Evolutionary conservation across 2,888 invertebrate species (phyloP), one percentile per base, ranked within the genome.

Genomic region (Hypselothyrea guttata): DNA sequence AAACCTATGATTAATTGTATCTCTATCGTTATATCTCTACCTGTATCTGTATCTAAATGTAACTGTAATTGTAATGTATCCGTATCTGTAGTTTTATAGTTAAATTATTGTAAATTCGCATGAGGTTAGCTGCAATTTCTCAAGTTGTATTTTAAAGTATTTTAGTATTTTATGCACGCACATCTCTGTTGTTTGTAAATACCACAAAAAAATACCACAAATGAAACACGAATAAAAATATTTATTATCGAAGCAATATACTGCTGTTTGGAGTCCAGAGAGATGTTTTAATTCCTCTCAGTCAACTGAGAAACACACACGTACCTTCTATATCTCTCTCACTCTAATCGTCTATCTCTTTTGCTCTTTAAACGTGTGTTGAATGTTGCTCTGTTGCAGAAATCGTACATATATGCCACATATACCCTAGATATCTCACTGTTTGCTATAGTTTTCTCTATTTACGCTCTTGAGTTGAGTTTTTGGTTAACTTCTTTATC

Each of bases 181-280:
- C 64, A 58, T 75, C 59, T 71, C 59, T 68, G 55, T 70, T 57
- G 81, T 81, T 81, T 78, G 77, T 77, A 77, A 68, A 73, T 79
- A 73, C 40, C 44, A 54, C 34, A 13, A 47, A 46, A 46, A 51
- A 12, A 27, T 47, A 16, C 28, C 37, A 64, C 42, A 60, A 48
- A 57, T n/a, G 28, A 56, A 49, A 37, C 31, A 15, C 2, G 56
- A 44, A 16, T 5, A 37, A 52, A 33, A 37, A 38, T 28, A 45
- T 8, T 27, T 30, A 34, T 31, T 52, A 11, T 16, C 33, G 28
- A 37, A 30, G 49, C 42, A 28, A 28, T 52, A 48, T 28, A 22
- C 44, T 9, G 55, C 31, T 34, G 33, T 49, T 22, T 11, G 27
- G 44, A 52, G 64, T 63, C 58, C 48, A 62, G 31, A 52, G 57